A percentile compares a stretch with the other conserved stretches of the same genome.
These are phyloP conservation scores for Prionchulus punctatus DNA, from an alignment of 2,888 invertebrate genomes.

Conservation along the genomic window DNA sequence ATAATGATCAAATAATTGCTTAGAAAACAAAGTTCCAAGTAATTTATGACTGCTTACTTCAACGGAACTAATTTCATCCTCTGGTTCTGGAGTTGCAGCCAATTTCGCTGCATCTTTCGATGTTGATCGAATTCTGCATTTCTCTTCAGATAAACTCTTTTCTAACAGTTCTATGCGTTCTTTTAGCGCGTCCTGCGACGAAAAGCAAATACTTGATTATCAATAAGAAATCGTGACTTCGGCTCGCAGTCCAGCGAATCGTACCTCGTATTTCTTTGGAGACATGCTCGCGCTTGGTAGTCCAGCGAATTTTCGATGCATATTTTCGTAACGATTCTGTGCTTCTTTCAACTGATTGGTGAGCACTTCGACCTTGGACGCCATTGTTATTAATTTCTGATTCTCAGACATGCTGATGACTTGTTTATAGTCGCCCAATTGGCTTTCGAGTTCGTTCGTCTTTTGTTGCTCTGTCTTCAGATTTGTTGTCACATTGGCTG, in stretches of 20 bases:
- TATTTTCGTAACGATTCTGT: constrained; percentile 23
- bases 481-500: constrained; percentile 9
- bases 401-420: constrained; percentile 27
- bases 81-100: neutral
- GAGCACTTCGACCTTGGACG: constrained; percentile 28
- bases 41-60: constrained; percentile 16
- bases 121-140: neutral
- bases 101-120: neutral
- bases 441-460: constrained; percentile 14
- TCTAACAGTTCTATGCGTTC: constrained; percentile 22
- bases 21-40: neutral
- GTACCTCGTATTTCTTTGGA: constrained; percentile 11
- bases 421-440: constrained; percentile 17
- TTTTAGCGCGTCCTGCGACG: constrained; percentile 23
- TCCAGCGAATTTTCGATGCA: constrained; percentile 21
- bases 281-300: neutral
- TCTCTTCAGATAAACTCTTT: constrained; percentile 13
- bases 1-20: neutral
- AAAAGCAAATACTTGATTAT: neutral
- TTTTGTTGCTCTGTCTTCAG: constrained; percentile 14
- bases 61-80: constrained; percentile 15
- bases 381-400: constrained; percentile 26
- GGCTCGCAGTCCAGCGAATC: neutral
- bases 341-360: constrained; percentile 23
- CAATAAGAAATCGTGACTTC: no score